Conservation (phyloP, 1,140 invertebrate genomes). For the Vollenhovia emeryi region DNA sequence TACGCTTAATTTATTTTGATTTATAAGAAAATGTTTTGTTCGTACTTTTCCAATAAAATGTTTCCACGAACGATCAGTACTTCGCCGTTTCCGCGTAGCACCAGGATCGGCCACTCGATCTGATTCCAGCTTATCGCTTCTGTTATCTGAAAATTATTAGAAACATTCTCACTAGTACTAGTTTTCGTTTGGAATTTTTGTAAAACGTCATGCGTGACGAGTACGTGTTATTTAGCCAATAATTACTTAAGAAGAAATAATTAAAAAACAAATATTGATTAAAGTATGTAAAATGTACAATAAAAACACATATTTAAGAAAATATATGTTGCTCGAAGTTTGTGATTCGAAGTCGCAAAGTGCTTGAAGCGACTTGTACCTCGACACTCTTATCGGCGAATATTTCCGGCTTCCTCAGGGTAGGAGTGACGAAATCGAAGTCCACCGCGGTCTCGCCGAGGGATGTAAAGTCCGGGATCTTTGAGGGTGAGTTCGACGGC, state of each 20-base stretch:
- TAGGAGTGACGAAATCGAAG: constrained; percentile 92
- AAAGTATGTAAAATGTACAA: not conserved
- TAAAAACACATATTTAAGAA: not conserved
- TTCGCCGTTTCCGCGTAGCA: constrained; percentile 94
- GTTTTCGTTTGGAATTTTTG: too few species aligned
- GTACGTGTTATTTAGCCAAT: too few species aligned
- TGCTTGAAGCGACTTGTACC: constrained; percentile 7
- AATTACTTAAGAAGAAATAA: not conserved
- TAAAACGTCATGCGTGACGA: too few species aligned
- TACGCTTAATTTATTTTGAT: not conserved
- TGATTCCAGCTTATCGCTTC: constrained; percentile 79
- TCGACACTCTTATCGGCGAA: constrained; percentile 49
- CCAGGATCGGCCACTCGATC: constrained; percentile 90
- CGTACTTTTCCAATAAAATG: constrained; percentile 86
- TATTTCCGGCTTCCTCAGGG: constrained; percentile 58
- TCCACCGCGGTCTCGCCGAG: constrained; percentile 93
- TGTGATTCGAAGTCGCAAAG: not conserved
- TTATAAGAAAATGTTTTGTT: constrained; percentile 32
- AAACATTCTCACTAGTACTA: too few species aligned
- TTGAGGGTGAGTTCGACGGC: constrained; percentile 84
- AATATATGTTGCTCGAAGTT: not conserved
- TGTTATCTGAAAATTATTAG: constrained; percentile 66
- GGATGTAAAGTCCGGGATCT: constrained; percentile 86
- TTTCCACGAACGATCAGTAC: constrained; percentile 88
- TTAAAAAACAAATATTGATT: not conserved